Conservation (phyloP, 2,113 vertebrate genomes). For the Eclectus roratus region DNA sequence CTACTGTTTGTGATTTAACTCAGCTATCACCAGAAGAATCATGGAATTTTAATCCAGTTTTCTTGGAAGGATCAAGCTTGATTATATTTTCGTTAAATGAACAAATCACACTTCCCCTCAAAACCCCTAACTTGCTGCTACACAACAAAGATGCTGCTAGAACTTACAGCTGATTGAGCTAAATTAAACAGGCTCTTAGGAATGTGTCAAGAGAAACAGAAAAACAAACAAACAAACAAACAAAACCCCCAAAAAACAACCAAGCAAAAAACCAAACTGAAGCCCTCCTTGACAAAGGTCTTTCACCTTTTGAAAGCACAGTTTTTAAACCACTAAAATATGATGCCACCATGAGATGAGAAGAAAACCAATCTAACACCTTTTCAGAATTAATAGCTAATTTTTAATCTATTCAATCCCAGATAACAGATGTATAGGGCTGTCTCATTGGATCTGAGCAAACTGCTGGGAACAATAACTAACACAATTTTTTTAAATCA, state of each 20-base stretch:
- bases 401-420: background rate
- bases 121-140: background rate
- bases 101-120: background rate
- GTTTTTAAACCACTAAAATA: background rate
- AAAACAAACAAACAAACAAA: background rate
- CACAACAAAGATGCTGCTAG: background rate
- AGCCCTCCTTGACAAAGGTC: background rate
- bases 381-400: background rate
- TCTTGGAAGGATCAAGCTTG: background rate
- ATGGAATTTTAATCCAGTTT: background rate
- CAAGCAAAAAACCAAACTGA: background rate
- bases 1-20: background rate
- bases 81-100: background rate
- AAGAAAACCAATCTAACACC: background rate
- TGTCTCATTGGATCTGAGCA: background rate
- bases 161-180: background rate
- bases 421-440: background rate
- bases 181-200: background rate
- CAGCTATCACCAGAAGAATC: background rate
- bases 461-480: background rate
- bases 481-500: background rate
- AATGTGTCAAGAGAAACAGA: background rate
- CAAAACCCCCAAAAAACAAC: no score
- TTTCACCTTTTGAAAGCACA: background rate
- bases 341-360: background rate